These are phyloP conservation scores for Clinocottus analis DNA, from an alignment of 2,113 vertebrate genomes.

Conservation along the genomic window DNA sequence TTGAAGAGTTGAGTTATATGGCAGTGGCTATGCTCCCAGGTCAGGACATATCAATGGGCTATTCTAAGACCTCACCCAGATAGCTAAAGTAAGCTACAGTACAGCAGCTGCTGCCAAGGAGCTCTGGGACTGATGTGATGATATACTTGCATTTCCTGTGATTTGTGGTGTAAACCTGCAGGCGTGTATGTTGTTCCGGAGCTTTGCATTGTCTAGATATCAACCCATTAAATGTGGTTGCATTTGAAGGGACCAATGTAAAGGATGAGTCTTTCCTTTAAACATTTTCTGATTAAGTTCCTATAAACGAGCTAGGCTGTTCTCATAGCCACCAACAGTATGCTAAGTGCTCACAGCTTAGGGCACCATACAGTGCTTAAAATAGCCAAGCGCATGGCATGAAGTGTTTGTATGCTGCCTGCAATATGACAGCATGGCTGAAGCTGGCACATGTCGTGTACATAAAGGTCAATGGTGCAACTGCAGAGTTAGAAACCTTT, in stretches of 20 bases:
- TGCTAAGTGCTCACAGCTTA: slow-evolving; percentile 44
- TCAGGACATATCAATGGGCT: slow-evolving; percentile 78
- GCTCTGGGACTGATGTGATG: slow-evolving; percentile 34
- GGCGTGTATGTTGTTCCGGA: background rate
- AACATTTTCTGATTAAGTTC: background rate
- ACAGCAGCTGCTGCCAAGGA: slow-evolving; percentile 71
- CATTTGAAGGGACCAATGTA: background rate
- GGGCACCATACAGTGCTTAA: slow-evolving; percentile 66
- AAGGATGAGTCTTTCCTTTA: background rate
- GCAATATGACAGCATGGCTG: slow-evolving; percentile 58
- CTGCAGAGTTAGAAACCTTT: slow-evolving; percentile 47
- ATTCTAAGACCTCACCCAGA: slow-evolving; percentile 78
- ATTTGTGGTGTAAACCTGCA: slow-evolving; percentile 14
- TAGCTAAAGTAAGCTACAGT: slow-evolving; percentile 72
- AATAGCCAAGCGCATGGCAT: slow-evolving; percentile 77
- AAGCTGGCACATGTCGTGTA: slow-evolving; percentile 53
- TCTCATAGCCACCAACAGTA: slow-evolving; percentile 32
- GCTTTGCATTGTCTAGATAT: background rate
- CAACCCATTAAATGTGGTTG: background rate
- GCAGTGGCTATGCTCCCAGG: slow-evolving; percentile 62
- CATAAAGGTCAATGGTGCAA: slow-evolving; percentile 66
- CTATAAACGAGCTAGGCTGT: background rate
- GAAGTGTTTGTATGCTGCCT: slow-evolving; percentile 72
- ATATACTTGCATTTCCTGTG: slow-evolving; percentile 56
- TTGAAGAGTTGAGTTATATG: slow-evolving; percentile 54